Conservation (phyloP, 2,113 vertebrate species). For the Cepphus grylle region DNA sequence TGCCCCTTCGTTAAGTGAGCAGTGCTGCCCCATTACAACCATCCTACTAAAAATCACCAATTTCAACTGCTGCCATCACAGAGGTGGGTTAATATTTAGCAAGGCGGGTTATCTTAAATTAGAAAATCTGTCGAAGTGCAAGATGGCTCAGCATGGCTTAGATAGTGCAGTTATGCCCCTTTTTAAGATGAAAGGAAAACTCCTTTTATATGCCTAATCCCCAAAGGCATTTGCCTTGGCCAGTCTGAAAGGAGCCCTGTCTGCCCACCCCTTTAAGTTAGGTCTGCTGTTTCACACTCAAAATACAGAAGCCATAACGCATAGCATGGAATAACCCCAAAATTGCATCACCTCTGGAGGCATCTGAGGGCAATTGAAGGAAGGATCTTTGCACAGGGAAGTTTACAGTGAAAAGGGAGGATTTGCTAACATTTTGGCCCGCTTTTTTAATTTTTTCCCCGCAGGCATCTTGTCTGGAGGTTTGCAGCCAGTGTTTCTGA, state of each 20-base stretch:
- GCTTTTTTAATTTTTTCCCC: fast-evolving
- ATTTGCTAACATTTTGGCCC: not conserved
- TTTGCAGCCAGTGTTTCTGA: not conserved
- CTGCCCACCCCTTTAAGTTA: not conserved
- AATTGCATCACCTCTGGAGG: not conserved
- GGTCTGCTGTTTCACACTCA: not conserved
- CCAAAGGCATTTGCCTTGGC: not conserved
- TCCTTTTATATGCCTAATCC: not conserved
- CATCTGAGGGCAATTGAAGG: not conserved
- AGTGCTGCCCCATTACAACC: not conserved
- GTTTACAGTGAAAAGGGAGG: not conserved
- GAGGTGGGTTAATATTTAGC: not conserved
- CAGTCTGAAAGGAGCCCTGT: not conserved
- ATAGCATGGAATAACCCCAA: not conserved
- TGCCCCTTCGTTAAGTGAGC: not conserved
- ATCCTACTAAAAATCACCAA: not conserved
- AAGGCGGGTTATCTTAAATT: not conserved
- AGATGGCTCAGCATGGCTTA: not conserved
- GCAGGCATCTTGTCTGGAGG: not conserved
- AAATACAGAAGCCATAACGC: fast-evolving
- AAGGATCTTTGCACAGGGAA: not conserved
- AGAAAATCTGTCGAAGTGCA: not conserved
- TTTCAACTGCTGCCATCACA: not conserved
- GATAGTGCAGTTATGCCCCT: not conserved
- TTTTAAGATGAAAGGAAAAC: not conserved